Evolutionary conservation across 2,888 invertebrate species (phyloP).

Genomic region (Dasysyrphus albostriatus): DNA sequence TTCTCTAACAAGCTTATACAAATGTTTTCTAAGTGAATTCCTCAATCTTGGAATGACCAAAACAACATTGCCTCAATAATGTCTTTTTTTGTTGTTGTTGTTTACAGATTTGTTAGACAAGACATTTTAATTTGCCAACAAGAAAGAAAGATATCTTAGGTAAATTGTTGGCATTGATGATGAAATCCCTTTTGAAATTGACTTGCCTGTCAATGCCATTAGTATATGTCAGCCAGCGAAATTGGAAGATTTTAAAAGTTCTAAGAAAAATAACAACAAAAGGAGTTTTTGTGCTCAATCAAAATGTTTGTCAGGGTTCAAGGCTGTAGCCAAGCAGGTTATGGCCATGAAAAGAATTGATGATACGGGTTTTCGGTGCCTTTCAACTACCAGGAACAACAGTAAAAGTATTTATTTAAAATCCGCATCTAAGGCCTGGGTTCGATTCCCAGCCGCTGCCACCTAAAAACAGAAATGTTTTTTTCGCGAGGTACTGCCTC

Average conservation of each 20-base stretch:
- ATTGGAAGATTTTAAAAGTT: neutral
- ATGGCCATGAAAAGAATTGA: too few relatives aligned
- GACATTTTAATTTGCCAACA: slow-evolving; percentile 36
- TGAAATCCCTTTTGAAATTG: neutral
- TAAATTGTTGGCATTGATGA: neutral
- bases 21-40: slow-evolving; percentile 27
- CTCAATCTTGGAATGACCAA: neutral
- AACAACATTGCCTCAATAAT: slow-evolving; percentile 6
- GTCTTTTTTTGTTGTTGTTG: neutral
- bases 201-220: neutral
- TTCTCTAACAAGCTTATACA: slow-evolving; percentile 1
- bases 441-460: too few relatives aligned
- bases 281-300: too few relatives aligned
- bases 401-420: too few relatives aligned
- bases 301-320: neutral
- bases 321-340: neutral
- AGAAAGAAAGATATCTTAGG: neutral
- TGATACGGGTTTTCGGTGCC: too few relatives aligned
- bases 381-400: too few relatives aligned
- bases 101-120: slow-evolving; percentile 26
- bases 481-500: too few relatives aligned
- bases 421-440: too few relatives aligned
- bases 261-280: neutral
- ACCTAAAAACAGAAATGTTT: too few relatives aligned
- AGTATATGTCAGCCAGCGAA: neutral